Evolutionary conservation across 2,113 vertebrate genomes (phyloP).

Genomic region (Phalacrocorax aristotelis): DNA sequence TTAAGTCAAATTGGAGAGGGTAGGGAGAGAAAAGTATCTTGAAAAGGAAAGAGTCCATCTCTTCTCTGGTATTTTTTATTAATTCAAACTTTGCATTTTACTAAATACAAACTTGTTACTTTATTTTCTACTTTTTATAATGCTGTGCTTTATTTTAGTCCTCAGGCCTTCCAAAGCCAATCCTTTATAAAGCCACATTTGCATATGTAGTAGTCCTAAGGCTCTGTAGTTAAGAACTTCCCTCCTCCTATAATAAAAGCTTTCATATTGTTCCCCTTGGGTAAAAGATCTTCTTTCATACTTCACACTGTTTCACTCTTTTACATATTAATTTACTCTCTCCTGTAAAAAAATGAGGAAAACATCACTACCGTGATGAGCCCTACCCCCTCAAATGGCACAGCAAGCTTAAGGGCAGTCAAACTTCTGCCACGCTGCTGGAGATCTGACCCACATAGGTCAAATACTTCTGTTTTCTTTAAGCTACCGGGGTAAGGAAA

Average conservation of each 20-base stretch:
- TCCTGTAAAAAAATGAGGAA: background rate
- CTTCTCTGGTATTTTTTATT: background rate
- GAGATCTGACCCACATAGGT: background rate
- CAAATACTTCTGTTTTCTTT: background rate
- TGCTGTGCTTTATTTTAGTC: background rate
- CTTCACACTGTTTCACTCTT: background rate
- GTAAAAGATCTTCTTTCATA: constrained; percentile 23
- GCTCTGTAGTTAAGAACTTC: constrained; percentile 8
- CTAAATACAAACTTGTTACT: background rate
- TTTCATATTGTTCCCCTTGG: background rate
- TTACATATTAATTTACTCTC: constrained; percentile 24
- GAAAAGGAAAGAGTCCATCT: background rate
- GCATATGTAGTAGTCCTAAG: background rate
- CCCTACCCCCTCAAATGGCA: fast-evolving
- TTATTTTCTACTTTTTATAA: background rate
- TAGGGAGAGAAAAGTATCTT: background rate
- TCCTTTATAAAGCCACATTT: constrained; percentile 30
- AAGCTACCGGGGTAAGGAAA: background rate
- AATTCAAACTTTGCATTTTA: background rate
- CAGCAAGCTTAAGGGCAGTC: background rate
- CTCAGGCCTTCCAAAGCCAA: background rate
- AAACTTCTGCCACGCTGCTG: background rate
- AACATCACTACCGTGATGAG: background rate
- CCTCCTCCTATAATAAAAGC: constrained; percentile 23
- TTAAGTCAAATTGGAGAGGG: background rate